Conservation (phyloP, 2,797 vertebrate genomes). For the Neomorphus geoffroyi region DNA sequence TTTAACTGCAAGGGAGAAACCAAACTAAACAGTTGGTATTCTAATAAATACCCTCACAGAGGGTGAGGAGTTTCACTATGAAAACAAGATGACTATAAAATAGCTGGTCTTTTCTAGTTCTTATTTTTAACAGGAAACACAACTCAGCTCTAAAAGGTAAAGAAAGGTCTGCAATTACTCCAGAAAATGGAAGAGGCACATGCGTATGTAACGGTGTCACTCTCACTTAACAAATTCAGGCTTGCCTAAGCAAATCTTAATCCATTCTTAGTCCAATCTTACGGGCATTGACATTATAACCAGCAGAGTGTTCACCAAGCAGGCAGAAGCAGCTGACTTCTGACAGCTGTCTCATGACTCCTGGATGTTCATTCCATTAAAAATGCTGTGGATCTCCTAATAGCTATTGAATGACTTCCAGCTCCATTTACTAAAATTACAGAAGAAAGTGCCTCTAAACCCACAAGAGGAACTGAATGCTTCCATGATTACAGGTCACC, state of each 20-base stretch:
- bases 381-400: neutral
- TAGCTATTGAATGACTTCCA: neutral
- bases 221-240: neutral
- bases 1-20: neutral
- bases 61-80: neutral
- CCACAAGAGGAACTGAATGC: neutral
- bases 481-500: neutral
- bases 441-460: neutral
- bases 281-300: neutral
- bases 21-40: neutral
- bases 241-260: neutral
- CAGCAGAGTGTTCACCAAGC: neutral
- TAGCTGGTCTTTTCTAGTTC: neutral
- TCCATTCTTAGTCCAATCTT: neutral
- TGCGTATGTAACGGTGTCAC: neutral
- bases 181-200: neutral
- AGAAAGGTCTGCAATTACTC: neutral
- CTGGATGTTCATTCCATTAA: neutral
- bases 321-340: neutral
- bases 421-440: neutral
- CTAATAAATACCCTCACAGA: neutral
- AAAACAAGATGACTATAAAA: neutral
- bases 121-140: neutral
- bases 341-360: neutral
- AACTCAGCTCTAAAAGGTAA: neutral